Conservation (phyloP, 2,888 invertebrate species). For the Willowsia nigromaculata region DNA sequence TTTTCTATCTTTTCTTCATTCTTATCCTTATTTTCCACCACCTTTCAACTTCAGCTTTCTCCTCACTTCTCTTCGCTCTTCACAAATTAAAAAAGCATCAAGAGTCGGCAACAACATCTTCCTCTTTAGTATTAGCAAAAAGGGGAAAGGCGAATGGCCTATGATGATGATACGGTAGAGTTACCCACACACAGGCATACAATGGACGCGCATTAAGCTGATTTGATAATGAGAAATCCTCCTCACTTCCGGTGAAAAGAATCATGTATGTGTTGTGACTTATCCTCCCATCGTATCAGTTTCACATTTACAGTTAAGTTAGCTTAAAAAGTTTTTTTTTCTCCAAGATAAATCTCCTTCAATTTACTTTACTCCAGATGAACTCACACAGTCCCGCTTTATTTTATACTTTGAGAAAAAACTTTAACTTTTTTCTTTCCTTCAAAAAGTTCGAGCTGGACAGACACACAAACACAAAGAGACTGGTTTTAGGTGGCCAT, state of each 20-base stretch:
- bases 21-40: conserved; percentile 49
- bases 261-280: not conserved
- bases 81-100: conserved; percentile 31
- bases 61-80: not conserved
- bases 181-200: not conserved
- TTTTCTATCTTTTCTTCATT: not conserved
- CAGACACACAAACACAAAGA: not conserved
- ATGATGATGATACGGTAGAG: not conserved
- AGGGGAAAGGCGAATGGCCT: not conserved
- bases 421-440: not conserved
- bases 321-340: not conserved
- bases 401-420: not conserved
- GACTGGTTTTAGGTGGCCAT: too few species aligned
- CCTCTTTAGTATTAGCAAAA: not conserved
- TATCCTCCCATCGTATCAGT: not conserved
- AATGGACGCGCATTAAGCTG: not conserved
- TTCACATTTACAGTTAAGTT: conserved; percentile 18
- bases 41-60: conserved; percentile 42
- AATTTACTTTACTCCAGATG: not conserved
- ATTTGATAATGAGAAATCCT: conserved; percentile 35
- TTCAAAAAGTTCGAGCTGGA: not conserved
- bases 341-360: not conserved
- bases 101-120: not conserved
- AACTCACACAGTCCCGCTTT: not conserved
- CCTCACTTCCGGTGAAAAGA: conserved; percentile 16